A percentile compares a stretch with the other conserved stretches of the same genome.
phyloP scores from a whole-genome alignment of 1,140 invertebrate genomes.

The Papilio xuthus region DNA sequence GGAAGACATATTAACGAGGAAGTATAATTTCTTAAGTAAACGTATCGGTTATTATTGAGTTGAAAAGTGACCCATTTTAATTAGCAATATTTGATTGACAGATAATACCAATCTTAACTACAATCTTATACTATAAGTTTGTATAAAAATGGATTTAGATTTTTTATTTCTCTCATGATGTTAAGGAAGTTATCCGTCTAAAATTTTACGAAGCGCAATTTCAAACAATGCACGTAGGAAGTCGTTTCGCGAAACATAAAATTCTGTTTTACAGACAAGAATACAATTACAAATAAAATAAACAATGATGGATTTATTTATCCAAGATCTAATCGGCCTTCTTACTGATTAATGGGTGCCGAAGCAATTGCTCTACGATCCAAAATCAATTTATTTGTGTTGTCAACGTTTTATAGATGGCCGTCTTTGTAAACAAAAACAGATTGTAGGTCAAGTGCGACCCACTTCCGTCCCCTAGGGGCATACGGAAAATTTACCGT shows the following conservation, averaged over 20 bases:
- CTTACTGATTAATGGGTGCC: conserved; percentile 47
- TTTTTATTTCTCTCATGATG: not conserved
- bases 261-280: not conserved
- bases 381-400: conserved; percentile 59
- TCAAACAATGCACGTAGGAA: not conserved
- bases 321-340: conserved; percentile 30
- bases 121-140: too few species aligned
- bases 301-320: conserved; percentile 31
- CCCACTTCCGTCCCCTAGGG: conserved; percentile 37
- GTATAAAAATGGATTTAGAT: too few species aligned
- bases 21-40: conserved; percentile 46
- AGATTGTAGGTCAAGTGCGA: conserved; percentile 57
- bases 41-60: conserved; percentile 25
- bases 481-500: conserved; percentile 51
- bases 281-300: not conserved
- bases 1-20: conserved; percentile 45
- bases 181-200: not conserved
- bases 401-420: conserved; percentile 54
- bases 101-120: not conserved
- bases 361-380: conserved; percentile 44
- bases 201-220: not conserved
- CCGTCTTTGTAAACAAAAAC: conserved; percentile 55
- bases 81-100: conserved; percentile 6
- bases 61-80: not conserved
- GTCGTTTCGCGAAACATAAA: conserved; percentile 9